Percentiles rank a stretch among this genome's conserved stretches.
Evolutionary conservation across 2,888 invertebrate genomes (phyloP).

Genomic region (Nemapogon koenigi): DNA sequence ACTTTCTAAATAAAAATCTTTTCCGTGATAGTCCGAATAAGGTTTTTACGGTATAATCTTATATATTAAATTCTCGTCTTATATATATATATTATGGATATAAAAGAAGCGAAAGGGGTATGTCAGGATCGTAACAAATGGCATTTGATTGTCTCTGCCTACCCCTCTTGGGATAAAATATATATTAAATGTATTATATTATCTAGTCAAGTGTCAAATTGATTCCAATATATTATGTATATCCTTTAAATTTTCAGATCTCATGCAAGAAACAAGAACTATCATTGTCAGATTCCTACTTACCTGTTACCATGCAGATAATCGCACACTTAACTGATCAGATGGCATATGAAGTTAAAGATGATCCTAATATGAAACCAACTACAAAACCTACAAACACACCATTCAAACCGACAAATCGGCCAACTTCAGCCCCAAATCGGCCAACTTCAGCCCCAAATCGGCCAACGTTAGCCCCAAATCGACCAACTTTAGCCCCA

Average conservation of each 20-base stretch:
- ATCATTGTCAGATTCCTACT: conserved; percentile 65
- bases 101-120: too few species aligned
- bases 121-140: too few species aligned
- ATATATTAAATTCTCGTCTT: too few species aligned
- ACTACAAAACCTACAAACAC: conserved; percentile 40
- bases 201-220: too few species aligned
- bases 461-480: conserved; percentile 10
- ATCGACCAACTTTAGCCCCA: conserved; percentile 23
- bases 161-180: too few species aligned
- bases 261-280: conserved; percentile 49
- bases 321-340: conserved; percentile 67
- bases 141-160: too few species aligned
- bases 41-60: too few species aligned
- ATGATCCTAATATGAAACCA: conserved; percentile 40
- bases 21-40: too few species aligned
- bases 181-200: too few species aligned
- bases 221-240: not conserved
- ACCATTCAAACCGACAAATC: not conserved
- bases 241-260: conserved; percentile 31
- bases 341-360: conserved; percentile 60
- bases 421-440: conserved; percentile 1
- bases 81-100: too few species aligned
- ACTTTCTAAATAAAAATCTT: too few species aligned
- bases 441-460: conserved; percentile 4
- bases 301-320: conserved; percentile 74